Conservation (phyloP, 2,888 invertebrate genomes). For the Mechanitis mazaeus region DNA sequence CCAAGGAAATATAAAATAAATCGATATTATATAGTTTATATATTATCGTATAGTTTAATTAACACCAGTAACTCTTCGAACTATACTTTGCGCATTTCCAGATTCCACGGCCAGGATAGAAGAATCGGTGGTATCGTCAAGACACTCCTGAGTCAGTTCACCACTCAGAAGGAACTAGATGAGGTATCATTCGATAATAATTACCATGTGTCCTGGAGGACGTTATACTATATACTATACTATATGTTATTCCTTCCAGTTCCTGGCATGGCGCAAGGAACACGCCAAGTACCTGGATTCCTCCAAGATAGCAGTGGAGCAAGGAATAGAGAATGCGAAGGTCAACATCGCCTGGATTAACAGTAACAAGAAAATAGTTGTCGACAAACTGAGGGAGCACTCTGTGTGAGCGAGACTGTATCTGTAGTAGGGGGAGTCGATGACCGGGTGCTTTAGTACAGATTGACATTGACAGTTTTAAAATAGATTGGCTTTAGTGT, state of each 20-base stretch:
- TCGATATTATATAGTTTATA: too few species aligned
- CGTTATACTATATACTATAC: too few species aligned
- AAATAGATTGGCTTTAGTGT: too few species aligned
- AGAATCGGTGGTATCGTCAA: conserved; percentile 50
- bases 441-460: too few species aligned
- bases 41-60: conserved; percentile 7
- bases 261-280: conserved; percentile 70
- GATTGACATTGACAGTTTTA: too few species aligned
- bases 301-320: conserved; percentile 80
- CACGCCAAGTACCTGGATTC: conserved; percentile 79
- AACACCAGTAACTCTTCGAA: not conserved
- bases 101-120: conserved; percentile 47
- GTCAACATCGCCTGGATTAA: conserved; percentile 84
- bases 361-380: not conserved
- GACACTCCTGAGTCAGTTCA: conserved; percentile 51
- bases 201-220: too few species aligned
- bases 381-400: not conserved
- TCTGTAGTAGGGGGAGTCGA: too few species aligned
- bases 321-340: conserved; percentile 83
- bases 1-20: too few species aligned
- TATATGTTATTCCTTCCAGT: conserved; percentile 47
- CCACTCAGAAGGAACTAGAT: conserved; percentile 53
- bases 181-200: conserved; percentile 42
- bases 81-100: conserved; percentile 25
- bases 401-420: not conserved